phyloP scores from a whole-genome alignment of 2,888 invertebrate species.

The Blastobasis lacticolella region DNA sequence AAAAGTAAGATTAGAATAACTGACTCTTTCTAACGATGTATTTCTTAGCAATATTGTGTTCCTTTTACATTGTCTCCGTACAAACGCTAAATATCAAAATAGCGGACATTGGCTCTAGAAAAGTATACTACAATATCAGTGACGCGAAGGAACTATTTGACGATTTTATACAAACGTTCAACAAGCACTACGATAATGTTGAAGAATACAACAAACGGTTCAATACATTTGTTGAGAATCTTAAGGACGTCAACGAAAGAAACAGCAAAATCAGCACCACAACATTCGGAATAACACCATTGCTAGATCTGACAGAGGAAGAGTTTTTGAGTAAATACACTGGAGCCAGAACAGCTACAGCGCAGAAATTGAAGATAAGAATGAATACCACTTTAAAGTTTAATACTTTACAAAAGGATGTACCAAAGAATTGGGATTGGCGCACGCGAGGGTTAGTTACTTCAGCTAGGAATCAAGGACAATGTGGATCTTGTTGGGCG shows the following conservation, averaged over 20 bases:
- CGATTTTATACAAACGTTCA: not conserved
- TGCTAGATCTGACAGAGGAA: not conserved
- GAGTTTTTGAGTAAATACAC: not conserved
- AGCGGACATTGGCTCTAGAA: not conserved
- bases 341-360: not conserved
- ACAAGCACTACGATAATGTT: not conserved
- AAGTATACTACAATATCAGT: not conserved
- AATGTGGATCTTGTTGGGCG: slow-evolving; percentile 88
- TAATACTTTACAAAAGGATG: not conserved
- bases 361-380: not conserved
- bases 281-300: not conserved
- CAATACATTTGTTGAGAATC: not conserved
- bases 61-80: not conserved
- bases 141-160: not conserved
- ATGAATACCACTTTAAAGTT: not conserved
- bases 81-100: not conserved
- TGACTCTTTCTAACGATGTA: too few relatives aligned
- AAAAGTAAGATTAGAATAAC: too few relatives aligned
- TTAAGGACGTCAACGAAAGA: not conserved
- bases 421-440: slow-evolving; percentile 74
- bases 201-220: not conserved
- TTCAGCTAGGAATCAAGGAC: slow-evolving; percentile 83
- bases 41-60: too few relatives aligned
- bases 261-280: not conserved
- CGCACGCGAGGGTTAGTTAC: slow-evolving; percentile 83